Evolutionary conservation across 1,140 invertebrate genomes (phyloP).

Genomic region (Xylocopa sonorina): DNA sequence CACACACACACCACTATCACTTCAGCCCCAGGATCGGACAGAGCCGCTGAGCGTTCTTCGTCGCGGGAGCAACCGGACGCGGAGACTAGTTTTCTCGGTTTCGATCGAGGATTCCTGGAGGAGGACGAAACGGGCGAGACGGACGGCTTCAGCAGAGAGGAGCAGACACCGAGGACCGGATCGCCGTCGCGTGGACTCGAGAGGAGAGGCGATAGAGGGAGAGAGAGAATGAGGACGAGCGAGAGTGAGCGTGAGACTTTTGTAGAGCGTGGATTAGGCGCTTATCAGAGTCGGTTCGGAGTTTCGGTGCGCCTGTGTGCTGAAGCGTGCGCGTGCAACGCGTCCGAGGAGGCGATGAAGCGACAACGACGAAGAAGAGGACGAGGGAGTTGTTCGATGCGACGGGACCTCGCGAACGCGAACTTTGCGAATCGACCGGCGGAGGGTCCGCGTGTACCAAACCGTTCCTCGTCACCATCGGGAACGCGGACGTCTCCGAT

Average conservation of each 20-base stretch:
- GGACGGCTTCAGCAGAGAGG: background rate
- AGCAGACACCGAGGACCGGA: background rate
- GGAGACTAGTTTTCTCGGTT: conserved; percentile 28
- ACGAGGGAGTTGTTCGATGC: background rate
- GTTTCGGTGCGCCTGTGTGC: conserved; percentile 41
- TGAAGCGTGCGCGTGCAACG: conserved; percentile 45
- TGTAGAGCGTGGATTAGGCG: background rate
- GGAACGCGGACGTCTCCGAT: conserved; percentile 53
- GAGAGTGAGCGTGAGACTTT: conserved; percentile 17
- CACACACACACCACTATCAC: too few relatives aligned
- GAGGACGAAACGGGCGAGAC: conserved; percentile 15
- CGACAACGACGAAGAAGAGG: conserved; percentile 16
- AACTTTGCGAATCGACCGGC: conserved; percentile 43
- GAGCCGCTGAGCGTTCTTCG: background rate
- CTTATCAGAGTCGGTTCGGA: background rate
- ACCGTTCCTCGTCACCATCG: conserved; percentile 16
- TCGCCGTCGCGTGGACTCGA: background rate
- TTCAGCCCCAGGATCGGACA: background rate
- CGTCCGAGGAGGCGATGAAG: conserved; percentile 1
- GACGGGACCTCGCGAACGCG: conserved; percentile 17
- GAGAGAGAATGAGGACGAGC: conserved; percentile 7
- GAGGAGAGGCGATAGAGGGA: background rate
- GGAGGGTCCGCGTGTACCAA: conserved; percentile 43
- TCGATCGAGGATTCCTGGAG: conserved; percentile 20
- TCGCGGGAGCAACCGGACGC: background rate